Base-by-base conservation (phyloP, 2,113 vertebrate species). In the Cephalopholis sonnerati region DNA sequence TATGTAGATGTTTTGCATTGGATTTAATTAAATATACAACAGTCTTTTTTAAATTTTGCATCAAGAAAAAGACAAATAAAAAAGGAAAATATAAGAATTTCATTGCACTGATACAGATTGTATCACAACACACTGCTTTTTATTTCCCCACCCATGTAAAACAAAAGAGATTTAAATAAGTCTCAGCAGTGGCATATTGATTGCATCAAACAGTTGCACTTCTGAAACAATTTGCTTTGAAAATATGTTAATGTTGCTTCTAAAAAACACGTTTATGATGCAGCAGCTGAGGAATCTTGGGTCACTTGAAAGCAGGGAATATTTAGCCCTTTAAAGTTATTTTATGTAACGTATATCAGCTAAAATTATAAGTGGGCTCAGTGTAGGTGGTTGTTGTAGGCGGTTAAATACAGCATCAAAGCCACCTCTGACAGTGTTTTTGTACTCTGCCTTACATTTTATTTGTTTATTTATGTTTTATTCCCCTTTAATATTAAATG, bases 231-330 rank as follows among this genome's bases (percentile, higher is more conserved):
- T 78, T 53, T 73, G 44, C 67, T 83, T 84, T 86, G 75, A 81
- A 86, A 74, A 83, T 77, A 86, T 90, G 80, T 48, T 67, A 87
- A 86, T 84, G 53, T 20, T 22, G 13, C 24, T 69, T 73, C 58
- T 57, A 44, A 62, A 20, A 78, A 67, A 48, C 46, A 10, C 16
- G 64, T 88, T 84, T 82, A 71, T 63, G 59, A 79, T 72, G 66
- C 77, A 62, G 67, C 66, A 63, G 71, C 82, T 66, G 55, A 68
- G 22, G 41, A 81, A 68, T 76, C 58, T 70, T 80, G 36, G 61
- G 64, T 85, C 79, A 79, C 16, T 50, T 55, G 24, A 32, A 74
- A 77, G 24, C 61, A 69, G 39, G 29, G 25, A 36, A 80, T 67
- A 81, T 80, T 62, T 59, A 63, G 53, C 57, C 18, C n/a, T 86